Base-by-base conservation (phyloP, 2,113 vertebrate genomes). In the Neopipo cinnamomea region DNA sequence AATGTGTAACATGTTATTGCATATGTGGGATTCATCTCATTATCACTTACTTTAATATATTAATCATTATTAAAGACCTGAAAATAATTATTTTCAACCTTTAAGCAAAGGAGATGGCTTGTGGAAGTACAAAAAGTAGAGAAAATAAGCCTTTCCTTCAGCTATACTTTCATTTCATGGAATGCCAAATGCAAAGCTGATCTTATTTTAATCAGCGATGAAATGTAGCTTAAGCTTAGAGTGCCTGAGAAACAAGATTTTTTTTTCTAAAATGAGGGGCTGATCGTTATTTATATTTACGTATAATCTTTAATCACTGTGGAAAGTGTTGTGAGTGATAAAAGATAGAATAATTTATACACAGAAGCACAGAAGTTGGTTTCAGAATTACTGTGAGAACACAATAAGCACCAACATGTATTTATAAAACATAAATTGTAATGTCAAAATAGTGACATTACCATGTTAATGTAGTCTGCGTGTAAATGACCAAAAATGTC, bases 181-280 rank as follows among this genome's bases (percentile, higher is more conserved):
- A 28, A 89, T 63, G 47, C 33, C 41, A 44, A 39, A 33, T 81
- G 41, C 35, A 30, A 90, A 84, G 46, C 46, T 9, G 9, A n/a
- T 76, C 49, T 90, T 71, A 67, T 81, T 95, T 96, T 87, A 93
- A 72, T 90, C 70, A 93, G 8, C 71, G 75, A 12, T 23, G n/a
- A 31, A 95, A 66, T 1, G 8, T 13, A 67, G 9, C 15, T 84
- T 83, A 91, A 50, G 30, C 27, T 87, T 66, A 56, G 30, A 52
- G 10, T 24, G 37, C 33, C 35, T 55, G 47, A 73, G 86, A 86
- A 85, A 33, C 18, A 42, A 8, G 31, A 52, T 6, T 42, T 23
- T 4, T 72, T 86, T 79, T 88, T 23, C 47, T 91, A 33, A 56
- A 82, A 30, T 44, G 49, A 95, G 12, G 80, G 27, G 6, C 22